Evolutionary conservation across 2,797 vertebrate species (phyloP).

Genomic region (Cynodonichthys magdalenae): DNA sequence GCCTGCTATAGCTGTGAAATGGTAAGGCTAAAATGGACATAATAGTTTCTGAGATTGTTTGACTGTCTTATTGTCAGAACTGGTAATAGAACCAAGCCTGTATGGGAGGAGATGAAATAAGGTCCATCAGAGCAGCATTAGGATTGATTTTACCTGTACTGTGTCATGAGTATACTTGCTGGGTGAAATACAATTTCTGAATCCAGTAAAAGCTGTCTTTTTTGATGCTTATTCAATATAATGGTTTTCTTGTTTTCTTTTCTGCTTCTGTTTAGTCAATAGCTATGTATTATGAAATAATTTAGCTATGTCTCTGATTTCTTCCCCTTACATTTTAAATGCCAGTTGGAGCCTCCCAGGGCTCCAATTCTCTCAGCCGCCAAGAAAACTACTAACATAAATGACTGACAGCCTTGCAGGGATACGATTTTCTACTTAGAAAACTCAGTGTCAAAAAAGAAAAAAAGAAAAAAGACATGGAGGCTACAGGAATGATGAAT

Average conservation of each 20-base stretch:
- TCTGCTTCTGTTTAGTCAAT: conserved; percentile 55
- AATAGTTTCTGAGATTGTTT: conserved; percentile 43
- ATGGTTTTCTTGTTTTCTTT: conserved; percentile 54
- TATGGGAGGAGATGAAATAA: conserved; percentile 44
- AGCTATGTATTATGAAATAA: conserved; percentile 62
- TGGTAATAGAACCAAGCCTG: conserved; percentile 38
- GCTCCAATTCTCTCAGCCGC: conserved; percentile 56
- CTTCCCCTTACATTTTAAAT: conserved; percentile 59
- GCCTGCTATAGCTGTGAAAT: conserved; percentile 49
- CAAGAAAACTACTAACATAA: conserved; percentile 77
- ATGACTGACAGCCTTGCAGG: conserved; percentile 75
- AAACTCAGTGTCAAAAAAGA: conserved; percentile 66
- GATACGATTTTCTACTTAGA: conserved; percentile 72
- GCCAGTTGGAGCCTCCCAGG: conserved; percentile 54
- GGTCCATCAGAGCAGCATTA: conserved; percentile 32
- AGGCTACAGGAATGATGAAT: conserved; percentile 57
- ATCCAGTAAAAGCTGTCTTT: conserved; percentile 48
- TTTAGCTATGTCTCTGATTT: conserved; percentile 47
- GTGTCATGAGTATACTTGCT: conserved; percentile 36
- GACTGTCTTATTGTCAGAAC: conserved; percentile 53
- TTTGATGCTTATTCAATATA: conserved; percentile 58
- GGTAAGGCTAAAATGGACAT: conserved; percentile 70
- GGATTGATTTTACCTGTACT: conserved; percentile 52
- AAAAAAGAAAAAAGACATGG: conserved; percentile 48
- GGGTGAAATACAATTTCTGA: conserved; percentile 41